A percentile compares a stretch with the other conserved stretches of the same genome.
These are phyloP conservation scores for Thomomys bottae DNA, from an alignment of 2,113 vertebrate species.

Conservation along the genomic window DNA sequence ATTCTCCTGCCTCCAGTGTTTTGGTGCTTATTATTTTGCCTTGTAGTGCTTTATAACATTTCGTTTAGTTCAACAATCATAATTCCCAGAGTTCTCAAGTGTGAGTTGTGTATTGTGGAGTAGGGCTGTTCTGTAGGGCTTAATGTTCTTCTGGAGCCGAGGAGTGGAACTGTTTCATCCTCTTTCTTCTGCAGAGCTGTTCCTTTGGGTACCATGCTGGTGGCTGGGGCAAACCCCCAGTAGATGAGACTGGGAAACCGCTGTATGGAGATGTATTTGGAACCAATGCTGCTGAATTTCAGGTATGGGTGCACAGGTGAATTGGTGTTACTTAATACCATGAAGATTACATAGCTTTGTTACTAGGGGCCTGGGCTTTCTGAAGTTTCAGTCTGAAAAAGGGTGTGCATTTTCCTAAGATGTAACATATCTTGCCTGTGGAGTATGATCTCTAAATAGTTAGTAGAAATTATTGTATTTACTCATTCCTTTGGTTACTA, in stretches of 20 bases:
- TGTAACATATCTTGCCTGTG: not conserved
- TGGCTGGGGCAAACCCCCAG: conserved; percentile 95
- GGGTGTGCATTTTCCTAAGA: not conserved
- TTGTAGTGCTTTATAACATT: not conserved
- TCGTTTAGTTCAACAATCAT: not conserved
- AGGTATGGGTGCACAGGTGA: conserved; percentile 79
- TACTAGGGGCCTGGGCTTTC: not conserved
- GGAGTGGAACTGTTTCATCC: not conserved
- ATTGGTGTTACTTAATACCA: not conserved
- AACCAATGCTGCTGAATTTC: conserved; percentile 93
- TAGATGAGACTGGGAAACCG: conserved; percentile 93
- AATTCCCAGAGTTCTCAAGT: not conserved
- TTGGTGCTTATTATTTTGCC: not conserved
- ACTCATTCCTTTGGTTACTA: not conserved
- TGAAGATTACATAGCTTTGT: not conserved
- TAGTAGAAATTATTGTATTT: not conserved
- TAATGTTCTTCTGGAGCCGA: not conserved
- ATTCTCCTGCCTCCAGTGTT: not conserved
- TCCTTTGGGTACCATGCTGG: conserved; percentile 95
- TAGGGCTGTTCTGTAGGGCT: not conserved
- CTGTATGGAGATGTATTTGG: conserved; percentile 96
- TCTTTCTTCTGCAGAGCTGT: conserved; percentile 86
- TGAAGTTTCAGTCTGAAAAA: not conserved
- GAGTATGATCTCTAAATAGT: not conserved
- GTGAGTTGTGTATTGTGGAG: not conserved